phyloP scores from a whole-genome alignment of 1,140 invertebrate species.

The Potamilus streckersoni region DNA sequence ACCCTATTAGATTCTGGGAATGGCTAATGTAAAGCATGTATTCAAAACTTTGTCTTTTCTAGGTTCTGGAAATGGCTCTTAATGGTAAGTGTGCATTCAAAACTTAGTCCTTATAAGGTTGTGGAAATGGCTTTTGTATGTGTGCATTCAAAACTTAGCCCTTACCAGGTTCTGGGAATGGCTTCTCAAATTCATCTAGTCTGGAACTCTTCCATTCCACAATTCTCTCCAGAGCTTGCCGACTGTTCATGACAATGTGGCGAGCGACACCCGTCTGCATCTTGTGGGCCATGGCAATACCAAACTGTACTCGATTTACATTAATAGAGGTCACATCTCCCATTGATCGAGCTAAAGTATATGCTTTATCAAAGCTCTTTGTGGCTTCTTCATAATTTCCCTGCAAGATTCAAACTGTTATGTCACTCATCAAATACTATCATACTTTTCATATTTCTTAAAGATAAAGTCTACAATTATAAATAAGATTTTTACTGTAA shows the following conservation, averaged over 20 bases:
- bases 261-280: constrained; percentile 52
- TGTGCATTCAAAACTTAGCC: no score
- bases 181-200: constrained; percentile 58
- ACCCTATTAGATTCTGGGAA: constrained; percentile 54
- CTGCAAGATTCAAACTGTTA: constrained; percentile 32
- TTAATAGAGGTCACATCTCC: constrained; percentile 54
- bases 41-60: constrained; percentile 32
- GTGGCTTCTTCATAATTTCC: constrained; percentile 64
- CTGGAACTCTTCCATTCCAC: constrained; percentile 64
- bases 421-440: no score
- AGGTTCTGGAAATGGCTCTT: constrained; percentile 50
- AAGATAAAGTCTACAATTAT: no score
- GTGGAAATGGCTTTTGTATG: constrained; percentile 38
- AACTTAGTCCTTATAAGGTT: constrained; percentile 42
- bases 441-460: no score
- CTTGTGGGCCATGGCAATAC: constrained; percentile 64
- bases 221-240: constrained; percentile 48
- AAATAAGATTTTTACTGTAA: no score
- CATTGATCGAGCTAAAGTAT: constrained; percentile 62
- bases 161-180: constrained; percentile 56
- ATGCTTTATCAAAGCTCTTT: constrained; percentile 66
- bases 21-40: constrained; percentile 15
- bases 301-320: constrained; percentile 62
- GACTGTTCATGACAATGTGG: constrained; percentile 47
- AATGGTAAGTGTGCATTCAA: no score